A percentile compares a stretch with the other conserved stretches of the same genome.
Evolutionary conservation across 2,797 vertebrate species (phyloP).

Genomic region (Enteromius viviparus): DNA sequence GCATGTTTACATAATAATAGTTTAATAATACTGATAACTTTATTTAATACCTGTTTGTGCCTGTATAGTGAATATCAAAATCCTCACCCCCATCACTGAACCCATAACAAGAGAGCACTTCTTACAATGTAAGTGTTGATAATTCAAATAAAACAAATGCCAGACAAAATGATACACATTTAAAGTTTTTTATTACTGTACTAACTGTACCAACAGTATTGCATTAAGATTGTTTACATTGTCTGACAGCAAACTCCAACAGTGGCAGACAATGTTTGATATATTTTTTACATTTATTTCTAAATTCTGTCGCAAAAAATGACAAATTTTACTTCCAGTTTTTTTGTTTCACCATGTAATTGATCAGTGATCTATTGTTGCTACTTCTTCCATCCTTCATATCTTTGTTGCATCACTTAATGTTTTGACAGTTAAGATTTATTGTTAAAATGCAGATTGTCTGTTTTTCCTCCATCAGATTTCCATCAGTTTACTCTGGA

Average conservation of each 20-base stretch:
- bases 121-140: slow-evolving; percentile 49
- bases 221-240: background rate
- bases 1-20: too few species aligned
- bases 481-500: slow-evolving; percentile 20
- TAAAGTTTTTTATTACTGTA: background rate
- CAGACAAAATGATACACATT: background rate
- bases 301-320: background rate
- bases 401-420: background rate
- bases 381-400: background rate
- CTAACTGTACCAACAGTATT: background rate
- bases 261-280: background rate
- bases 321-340: too few species aligned
- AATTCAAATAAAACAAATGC: background rate
- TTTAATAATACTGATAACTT: background rate
- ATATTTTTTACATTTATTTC: background rate
- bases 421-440: background rate
- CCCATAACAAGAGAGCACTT: slow-evolving; percentile 54
- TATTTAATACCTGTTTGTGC: slow-evolving; percentile 9
- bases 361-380: background rate
- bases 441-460: background rate
- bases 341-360: too few species aligned
- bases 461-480: background rate
- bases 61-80: slow-evolving; percentile 32
- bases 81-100: slow-evolving; percentile 18
- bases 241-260: background rate